Evolutionary conservation across 2,113 vertebrate genomes (phyloP).

Genomic region (Colistium nudipinnis): DNA sequence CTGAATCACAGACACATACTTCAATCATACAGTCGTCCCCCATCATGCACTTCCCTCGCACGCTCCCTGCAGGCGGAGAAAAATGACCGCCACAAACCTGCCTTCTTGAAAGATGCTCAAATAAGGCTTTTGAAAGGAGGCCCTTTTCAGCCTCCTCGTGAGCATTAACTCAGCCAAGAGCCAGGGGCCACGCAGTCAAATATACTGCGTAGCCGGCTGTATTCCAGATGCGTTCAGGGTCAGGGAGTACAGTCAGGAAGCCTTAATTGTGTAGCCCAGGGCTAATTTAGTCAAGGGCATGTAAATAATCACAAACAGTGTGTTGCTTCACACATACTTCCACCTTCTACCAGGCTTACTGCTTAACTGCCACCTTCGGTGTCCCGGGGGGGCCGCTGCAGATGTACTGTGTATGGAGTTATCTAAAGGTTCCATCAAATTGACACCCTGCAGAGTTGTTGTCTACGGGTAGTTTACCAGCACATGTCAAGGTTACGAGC

Average conservation of each 20-base stretch:
- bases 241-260: neutral
- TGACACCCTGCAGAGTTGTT: conserved; percentile 26
- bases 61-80: conserved; percentile 39
- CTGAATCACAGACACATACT: conserved; percentile 45
- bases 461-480: conserved; percentile 38
- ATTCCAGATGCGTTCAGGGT: neutral
- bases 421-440: conserved; percentile 44
- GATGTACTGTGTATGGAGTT: neutral
- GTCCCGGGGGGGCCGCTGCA: neutral
- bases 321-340: conserved; percentile 5
- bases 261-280: conserved; percentile 1
- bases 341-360: neutral
- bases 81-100: conserved; percentile 72
- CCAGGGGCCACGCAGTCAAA: conserved; percentile 40
- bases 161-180: conserved; percentile 49
- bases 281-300: neutral
- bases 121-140: conserved; percentile 50
- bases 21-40: conserved; percentile 49
- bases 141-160: conserved; percentile 53
- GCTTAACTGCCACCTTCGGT: neutral
- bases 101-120: conserved; percentile 70
- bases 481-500: conserved; percentile 52
- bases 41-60: conserved; percentile 37
- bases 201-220: conserved; percentile 2
- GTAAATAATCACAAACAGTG: conserved; percentile 12